Evolutionary conservation across 1,140 invertebrate species (phyloP), one percentile per base, ranked within the genome.

Genomic region (Aradophagus sp.): DNA sequence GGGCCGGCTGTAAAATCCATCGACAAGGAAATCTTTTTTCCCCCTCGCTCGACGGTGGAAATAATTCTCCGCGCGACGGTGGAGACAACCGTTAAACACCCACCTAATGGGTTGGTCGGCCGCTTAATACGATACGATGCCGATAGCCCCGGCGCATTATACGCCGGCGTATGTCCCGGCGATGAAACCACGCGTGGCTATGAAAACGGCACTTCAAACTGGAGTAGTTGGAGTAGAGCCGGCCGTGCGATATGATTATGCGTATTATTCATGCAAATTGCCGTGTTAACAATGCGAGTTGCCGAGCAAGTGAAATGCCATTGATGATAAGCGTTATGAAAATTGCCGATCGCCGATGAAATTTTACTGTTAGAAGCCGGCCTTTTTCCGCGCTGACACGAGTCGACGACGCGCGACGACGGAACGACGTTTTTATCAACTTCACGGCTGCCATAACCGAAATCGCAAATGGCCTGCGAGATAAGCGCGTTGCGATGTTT

Each of bases 11-110:
- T 58, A 19, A 58, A 36, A 36, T 27, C 34, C 23, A 14, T 19
- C n/a, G 35, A 47, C 20, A 59, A 48, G 31, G 12, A 27, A 44
- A 36, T 5, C 20, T 38, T 59, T 36, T 42, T 27, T 27, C 15
- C 1, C 15, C 47, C 16, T 13, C 31, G 14, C 31, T 44, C 17
- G 12, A 23, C 32, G 23, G 32, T 48, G 61, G 50, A 55, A 65
- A 65, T 55, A 65, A 47, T 63, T 65, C 35, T 34, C 17, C 14
- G 31, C 7, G 14, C 39, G 39, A 20, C 27, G 20, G 11, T 10
- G 32, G 29, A 48, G 62, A 56, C 61, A 42, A 48, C 63, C 63
- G 44, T 67, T 67, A 67, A 66, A 66, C 62, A 56, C 62, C 62
- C 52, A 66, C 62, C 52, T 66, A 56, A 56, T 56, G 34, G 35